Evolutionary conservation across 2,888 invertebrate species (phyloP).

Genomic region (Resseliella maxima): DNA sequence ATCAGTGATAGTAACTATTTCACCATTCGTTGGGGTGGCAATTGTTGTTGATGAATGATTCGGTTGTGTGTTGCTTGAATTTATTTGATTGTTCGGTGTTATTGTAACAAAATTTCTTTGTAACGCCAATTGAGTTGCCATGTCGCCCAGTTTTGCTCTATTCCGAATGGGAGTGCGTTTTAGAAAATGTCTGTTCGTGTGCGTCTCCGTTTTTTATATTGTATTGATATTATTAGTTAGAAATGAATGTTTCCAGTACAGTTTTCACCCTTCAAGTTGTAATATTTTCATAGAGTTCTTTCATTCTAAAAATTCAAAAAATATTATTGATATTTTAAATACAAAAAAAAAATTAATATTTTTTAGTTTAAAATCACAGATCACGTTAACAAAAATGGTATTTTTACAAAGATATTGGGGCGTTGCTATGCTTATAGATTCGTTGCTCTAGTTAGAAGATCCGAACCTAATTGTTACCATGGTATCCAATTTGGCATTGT

Average conservation of each 20-base stretch:
- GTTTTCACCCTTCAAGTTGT: too few species aligned
- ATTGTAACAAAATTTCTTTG: slow-evolving; percentile 66
- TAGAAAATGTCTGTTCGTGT: background rate
- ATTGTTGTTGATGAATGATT: slow-evolving; percentile 53
- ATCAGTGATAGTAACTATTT: slow-evolving; percentile 56
- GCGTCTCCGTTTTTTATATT: background rate
- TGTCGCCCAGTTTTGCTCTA: slow-evolving; percentile 58
- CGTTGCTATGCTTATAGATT: background rate
- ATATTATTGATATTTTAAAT: too few species aligned
- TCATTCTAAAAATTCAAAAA: too few species aligned
- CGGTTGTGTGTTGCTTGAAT: slow-evolving; percentile 58
- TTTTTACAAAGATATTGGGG: background rate
- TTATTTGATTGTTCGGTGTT: slow-evolving; percentile 60
- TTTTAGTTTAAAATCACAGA: background rate
- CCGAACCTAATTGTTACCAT: slow-evolving; percentile 23
- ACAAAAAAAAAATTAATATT: background rate
- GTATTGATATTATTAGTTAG: background rate
- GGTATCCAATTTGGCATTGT: slow-evolving; percentile 1
- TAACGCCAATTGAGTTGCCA: slow-evolving; percentile 66
- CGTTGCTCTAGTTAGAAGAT: background rate
- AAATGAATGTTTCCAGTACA: background rate
- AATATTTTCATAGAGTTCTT: too few species aligned
- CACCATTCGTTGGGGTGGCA: slow-evolving; percentile 55
- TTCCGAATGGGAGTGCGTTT: background rate
- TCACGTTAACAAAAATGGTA: background rate